Base-by-base conservation (phyloP, 2,888 invertebrate genomes). In the Euproctis similis region DNA sequence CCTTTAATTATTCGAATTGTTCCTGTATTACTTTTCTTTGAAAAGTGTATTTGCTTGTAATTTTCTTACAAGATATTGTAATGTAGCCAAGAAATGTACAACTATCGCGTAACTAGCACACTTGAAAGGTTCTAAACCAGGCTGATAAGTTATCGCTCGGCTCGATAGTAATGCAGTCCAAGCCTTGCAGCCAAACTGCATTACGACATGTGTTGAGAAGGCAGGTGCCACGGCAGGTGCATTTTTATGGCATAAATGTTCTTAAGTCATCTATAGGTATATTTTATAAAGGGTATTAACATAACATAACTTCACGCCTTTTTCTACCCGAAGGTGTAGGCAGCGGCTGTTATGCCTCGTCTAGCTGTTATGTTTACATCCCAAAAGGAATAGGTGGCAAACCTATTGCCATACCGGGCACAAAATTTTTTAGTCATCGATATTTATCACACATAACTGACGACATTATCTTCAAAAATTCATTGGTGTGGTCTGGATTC, bases 161-260 rank as follows among this genome's bases (percentile, higher is more conserved):
- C 31, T 42, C 35, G 60, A 50, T 33, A 39, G 53, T 51, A 63
- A 69, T 69, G 70, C 62, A 51, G 65, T 64, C 48, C 59, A 71
- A 70, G 63, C 68, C 59, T 55, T 64, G 63, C 60, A 55, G 59
- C 62, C 40, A 69, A 72, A 67, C 58, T 67, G 57, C 62, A 68
- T 75, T 71, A 72, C 75, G 72, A 66, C 80, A 81, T 74, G 60
- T 77, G 76, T 62, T 62, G 58, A 65, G 67, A 67, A 61, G 49
- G 67, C 81, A 81, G 81, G 78, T 78, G 81, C 63, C 49, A 43
- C 49, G 46, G 51, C 59, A 49, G 73, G 69, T 77, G 77, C 65
- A 65, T 67, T 72, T 76, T 77, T 71, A 59, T 68, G 55, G 54
- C 48, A 48, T 49, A 36, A 47, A 55, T 49, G 49, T 41, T 49